A percentile compares a stretch with the other conserved stretches of the same genome.
Evolutionary conservation across 1,140 invertebrate species (phyloP).

Genomic region (Drosophila biarmipes): DNA sequence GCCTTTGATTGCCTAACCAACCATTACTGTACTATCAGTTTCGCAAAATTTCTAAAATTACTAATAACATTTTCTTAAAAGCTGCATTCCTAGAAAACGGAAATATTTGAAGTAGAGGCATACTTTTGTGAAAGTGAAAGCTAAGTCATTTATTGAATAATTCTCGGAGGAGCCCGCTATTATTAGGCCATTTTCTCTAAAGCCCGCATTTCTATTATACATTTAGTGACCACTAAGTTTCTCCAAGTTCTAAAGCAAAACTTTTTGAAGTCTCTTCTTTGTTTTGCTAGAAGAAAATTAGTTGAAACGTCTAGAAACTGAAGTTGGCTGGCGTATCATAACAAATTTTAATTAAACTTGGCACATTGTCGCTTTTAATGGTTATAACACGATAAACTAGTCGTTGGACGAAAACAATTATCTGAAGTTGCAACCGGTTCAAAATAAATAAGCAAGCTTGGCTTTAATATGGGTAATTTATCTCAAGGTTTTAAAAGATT

Average conservation of each 20-base stretch:
- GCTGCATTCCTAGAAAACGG: no score
- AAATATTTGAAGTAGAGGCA: no score
- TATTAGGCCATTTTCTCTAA: no score
- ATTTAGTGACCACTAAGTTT: neutral
- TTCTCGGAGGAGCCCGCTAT: no score
- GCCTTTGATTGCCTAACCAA: slow-evolving; percentile 1
- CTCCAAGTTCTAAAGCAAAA: neutral
- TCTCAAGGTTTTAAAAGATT: neutral
- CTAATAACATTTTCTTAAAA: no score
- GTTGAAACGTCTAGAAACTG: neutral
- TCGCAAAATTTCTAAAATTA: no score
- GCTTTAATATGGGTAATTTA: neutral
- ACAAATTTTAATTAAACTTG: neutral
- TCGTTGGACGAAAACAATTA: neutral
- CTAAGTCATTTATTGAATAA: no score
- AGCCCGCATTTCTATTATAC: neutral
- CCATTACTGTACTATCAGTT: neutral
- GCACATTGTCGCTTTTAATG: neutral
- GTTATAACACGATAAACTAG: neutral
- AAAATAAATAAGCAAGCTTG: neutral
- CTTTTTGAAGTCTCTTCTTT: neutral
- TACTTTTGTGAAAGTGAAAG: no score
- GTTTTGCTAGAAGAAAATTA: neutral
- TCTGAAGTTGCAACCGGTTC: neutral
- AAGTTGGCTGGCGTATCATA: neutral